phyloP scores from a whole-genome alignment of 92 coral and sea anemone genomes.

The Pocillopora grandis region DNA sequence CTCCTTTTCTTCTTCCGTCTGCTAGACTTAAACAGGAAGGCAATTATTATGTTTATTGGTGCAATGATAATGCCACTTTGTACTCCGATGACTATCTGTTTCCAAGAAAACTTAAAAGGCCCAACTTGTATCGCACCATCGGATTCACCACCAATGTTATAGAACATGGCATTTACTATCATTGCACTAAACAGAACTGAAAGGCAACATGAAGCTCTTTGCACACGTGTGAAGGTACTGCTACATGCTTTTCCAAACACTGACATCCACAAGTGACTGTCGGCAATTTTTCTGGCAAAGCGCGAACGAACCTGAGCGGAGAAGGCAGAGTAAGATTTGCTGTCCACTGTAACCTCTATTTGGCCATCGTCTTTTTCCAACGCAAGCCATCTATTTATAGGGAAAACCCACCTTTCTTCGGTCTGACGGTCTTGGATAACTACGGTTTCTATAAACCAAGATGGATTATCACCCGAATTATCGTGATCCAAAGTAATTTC shows the following conservation, averaged over 20 bases:
- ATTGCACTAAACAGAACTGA: constrained; percentile 35
- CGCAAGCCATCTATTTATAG: too few relatives aligned
- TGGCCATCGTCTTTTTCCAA: too few relatives aligned
- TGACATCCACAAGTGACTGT: constrained; percentile 64
- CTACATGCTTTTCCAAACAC: constrained; percentile 40
- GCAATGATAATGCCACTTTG: constrained; percentile 53
- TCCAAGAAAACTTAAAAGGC: constrained; percentile 37
- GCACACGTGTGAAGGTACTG: constrained; percentile 45
- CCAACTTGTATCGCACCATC: constrained; percentile 33
- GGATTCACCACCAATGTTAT: constrained; percentile 28
- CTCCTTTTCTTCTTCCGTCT: constrained; percentile 16
- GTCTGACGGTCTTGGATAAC: too few relatives aligned
- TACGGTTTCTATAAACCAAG: too few relatives aligned
- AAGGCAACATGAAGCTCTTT: constrained; percentile 55
- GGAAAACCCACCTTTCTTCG: too few relatives aligned
- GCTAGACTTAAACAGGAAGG: constrained; percentile 22
- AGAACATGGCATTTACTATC: constrained; percentile 57
- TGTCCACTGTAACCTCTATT: background rate
- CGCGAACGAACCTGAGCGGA: background rate
- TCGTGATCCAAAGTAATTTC: too few relatives aligned
- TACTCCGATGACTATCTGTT: constrained; percentile 47
- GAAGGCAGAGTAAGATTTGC: background rate
- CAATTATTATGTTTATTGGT: constrained; percentile 43
- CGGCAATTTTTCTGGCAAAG: background rate
- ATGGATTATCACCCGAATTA: too few relatives aligned